Conservation (phyloP, 1,140 invertebrate species). For the Procambarus clarkii region DNA sequence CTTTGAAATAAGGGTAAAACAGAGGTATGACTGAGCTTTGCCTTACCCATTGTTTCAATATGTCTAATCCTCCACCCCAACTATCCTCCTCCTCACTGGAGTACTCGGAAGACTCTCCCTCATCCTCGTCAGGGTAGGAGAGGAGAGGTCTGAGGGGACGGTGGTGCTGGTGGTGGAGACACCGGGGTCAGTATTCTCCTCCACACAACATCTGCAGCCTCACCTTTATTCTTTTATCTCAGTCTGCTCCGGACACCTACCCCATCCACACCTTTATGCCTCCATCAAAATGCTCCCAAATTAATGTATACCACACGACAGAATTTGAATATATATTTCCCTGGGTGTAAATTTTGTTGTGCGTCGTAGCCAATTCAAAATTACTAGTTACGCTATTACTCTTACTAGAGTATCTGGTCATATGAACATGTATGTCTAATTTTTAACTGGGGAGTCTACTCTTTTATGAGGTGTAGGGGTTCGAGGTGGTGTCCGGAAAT, state of each 20-base stretch:
- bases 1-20: not conserved
- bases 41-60: slow-evolving; percentile 28
- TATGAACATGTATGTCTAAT: too few relatives aligned
- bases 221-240: not conserved
- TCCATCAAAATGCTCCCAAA: too few relatives aligned
- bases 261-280: not conserved
- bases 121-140: slow-evolving; percentile 17
- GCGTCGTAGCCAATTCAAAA: too few relatives aligned
- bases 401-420: too few relatives aligned
- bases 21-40: not conserved
- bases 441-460: too few relatives aligned
- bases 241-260: not conserved
- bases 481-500: not conserved
- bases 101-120: not conserved
- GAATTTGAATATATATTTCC: too few relatives aligned
- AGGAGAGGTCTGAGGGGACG: not conserved
- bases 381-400: too few relatives aligned
- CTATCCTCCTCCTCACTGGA: slow-evolving; percentile 23
- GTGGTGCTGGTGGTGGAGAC: slow-evolving; percentile 34
- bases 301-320: too few relatives aligned
- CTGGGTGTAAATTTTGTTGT: too few relatives aligned
- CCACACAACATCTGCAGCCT: not conserved
- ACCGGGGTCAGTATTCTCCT: not conserved
- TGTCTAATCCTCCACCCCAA: slow-evolving; percentile 17
- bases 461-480: not conserved